phyloP scores from a whole-genome alignment of 2,113 vertebrate genomes.

The Heptranchias perlo region DNA sequence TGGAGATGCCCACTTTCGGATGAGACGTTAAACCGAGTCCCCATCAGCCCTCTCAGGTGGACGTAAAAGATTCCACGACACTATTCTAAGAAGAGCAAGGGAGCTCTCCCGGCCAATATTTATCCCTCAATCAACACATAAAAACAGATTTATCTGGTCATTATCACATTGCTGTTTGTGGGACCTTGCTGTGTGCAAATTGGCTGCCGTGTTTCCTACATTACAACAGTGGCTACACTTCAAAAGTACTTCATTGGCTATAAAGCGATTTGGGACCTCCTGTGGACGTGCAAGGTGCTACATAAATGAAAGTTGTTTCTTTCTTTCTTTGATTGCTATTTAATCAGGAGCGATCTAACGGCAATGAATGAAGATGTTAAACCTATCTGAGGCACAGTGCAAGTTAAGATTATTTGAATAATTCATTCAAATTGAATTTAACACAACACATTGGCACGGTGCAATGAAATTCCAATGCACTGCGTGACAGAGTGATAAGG shows the following conservation, averaged over 20 bases:
- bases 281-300: not conserved
- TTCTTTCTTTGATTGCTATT: too few relatives aligned
- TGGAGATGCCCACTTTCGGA: not conserved
- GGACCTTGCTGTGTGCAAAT: not conserved
- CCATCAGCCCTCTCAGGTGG: not conserved
- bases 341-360: too few relatives aligned
- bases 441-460: too few relatives aligned
- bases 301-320: not conserved
- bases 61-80: not conserved
- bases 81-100: too few relatives aligned
- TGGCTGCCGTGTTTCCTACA: too few relatives aligned
- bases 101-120: not conserved
- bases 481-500: too few relatives aligned
- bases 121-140: not conserved
- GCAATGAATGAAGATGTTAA: too few relatives aligned
- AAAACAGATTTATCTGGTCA: not conserved
- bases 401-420: too few relatives aligned
- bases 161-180: not conserved
- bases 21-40: not conserved
- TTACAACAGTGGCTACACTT: not conserved
- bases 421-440: too few relatives aligned
- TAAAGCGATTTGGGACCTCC: not conserved
- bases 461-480: too few relatives aligned
- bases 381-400: too few relatives aligned
- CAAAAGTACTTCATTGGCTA: not conserved